Conservation (phyloP, 1,140 invertebrate genomes). For the Apis cerana region DNA sequence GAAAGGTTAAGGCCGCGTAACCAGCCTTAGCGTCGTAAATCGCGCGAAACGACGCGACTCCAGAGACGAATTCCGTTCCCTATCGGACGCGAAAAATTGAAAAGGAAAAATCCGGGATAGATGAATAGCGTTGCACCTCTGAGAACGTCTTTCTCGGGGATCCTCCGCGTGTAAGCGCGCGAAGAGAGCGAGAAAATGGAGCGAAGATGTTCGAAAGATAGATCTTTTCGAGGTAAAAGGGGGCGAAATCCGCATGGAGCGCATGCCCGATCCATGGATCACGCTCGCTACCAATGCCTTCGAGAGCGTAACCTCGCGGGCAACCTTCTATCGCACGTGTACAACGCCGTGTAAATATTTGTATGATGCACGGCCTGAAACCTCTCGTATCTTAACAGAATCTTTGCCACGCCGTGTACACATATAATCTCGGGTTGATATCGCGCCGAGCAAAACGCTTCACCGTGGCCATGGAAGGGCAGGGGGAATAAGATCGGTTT, state of each 20-base stretch:
- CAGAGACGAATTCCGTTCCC: not conserved
- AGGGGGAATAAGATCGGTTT: constrained; percentile 43
- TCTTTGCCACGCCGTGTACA: constrained; percentile 44
- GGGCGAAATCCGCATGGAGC: constrained; percentile 42
- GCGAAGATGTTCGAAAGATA: constrained; percentile 32
- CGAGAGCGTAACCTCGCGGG: constrained; percentile 38
- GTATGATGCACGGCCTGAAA: constrained; percentile 58
- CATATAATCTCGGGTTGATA: constrained; percentile 55
- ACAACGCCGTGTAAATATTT: constrained; percentile 65
- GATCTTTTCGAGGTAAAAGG: constrained; percentile 44
- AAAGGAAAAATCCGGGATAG: not conserved
- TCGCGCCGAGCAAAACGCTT: constrained; percentile 43
- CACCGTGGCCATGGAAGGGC: not conserved
- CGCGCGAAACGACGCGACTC: not conserved
- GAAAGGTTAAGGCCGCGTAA: not conserved
- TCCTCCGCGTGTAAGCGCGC: not conserved
- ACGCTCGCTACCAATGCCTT: constrained; percentile 53
- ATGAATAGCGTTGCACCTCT: no score
- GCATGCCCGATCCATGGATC: constrained; percentile 59
- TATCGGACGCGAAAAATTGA: not conserved
- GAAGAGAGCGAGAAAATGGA: not conserved
- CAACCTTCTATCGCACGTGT: constrained; percentile 53
- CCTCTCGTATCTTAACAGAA: constrained; percentile 53
- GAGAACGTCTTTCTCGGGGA: not conserved
- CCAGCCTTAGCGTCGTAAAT: not conserved